These are phyloP conservation scores for Papilio dardanus DNA, from an alignment of 1,140 invertebrate genomes.

Conservation along the genomic window DNA sequence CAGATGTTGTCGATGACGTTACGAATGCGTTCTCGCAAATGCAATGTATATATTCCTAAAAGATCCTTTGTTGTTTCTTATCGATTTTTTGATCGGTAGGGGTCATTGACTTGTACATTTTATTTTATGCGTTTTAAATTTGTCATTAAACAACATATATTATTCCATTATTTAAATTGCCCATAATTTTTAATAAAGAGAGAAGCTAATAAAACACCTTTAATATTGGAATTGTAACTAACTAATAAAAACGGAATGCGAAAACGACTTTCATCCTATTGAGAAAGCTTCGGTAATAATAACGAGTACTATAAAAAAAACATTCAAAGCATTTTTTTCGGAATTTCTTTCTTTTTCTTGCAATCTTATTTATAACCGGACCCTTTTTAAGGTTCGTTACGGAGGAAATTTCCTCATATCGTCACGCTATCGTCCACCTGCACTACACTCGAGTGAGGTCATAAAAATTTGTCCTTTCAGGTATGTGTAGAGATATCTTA, in stretches of 20 bases:
- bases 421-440: neutral
- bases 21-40: too few relatives aligned
- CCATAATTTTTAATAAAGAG: too few relatives aligned
- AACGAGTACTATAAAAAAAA: neutral
- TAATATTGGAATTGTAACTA: too few relatives aligned
- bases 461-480: neutral
- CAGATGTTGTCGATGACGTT: too few relatives aligned
- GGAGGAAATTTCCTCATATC: neutral
- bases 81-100: neutral
- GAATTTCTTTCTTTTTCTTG: neutral
- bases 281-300: neutral
- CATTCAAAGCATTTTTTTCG: neutral
- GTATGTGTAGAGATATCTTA: neutral
- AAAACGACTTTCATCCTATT: neutral
- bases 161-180: too few relatives aligned
- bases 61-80: too few relatives aligned
- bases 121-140: too few relatives aligned
- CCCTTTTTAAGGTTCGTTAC: neutral
- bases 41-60: too few relatives aligned
- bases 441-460: neutral
- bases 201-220: too few relatives aligned
- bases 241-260: neutral
- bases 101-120: neutral
- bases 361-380: conserved; percentile 13
- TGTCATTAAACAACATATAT: too few relatives aligned